Base-by-base conservation (phyloP, 2,888 invertebrate genomes). In the Hedychridium roseum region DNA sequence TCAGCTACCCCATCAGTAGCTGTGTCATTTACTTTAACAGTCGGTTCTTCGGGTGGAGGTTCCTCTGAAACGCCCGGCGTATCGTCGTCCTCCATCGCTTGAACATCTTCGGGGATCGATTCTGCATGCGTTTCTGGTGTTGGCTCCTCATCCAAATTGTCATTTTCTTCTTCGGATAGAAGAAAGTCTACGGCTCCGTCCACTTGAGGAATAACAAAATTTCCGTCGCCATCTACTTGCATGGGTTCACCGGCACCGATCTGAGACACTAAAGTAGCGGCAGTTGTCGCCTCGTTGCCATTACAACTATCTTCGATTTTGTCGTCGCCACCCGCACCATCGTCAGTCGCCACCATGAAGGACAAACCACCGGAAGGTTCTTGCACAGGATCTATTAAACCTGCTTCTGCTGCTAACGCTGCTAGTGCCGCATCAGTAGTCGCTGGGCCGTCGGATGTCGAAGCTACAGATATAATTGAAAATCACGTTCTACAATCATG, bases 371-470 rank as follows among this genome's bases (percentile, higher is more conserved):
- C 72, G 0, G 78, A 76, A 1, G 78, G 59, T 37, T 79, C 79
- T 38, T 77, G 78, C 12, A 78, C 76, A 0, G 84, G 83, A 60
- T 84, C 85, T 28, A 85, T 83, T 2, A 86, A 72, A 2, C 85
- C 85, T 18, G 86, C 85, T 67, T 86, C 86, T 1, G 85, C 85
- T 5, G 86, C 85, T 14, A 86, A 69, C 3, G 86, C 85, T 11
- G 86, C 85, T 7, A 86, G 67, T 1, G 85, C 85, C 1, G 85
- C 84, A 60, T 86, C 86, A 1, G 84, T 85, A 2, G 85, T 85
- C 1, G 84, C 85, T 4, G 85, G 84, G 3, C 84, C 83, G 56
- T 85, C 85, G 1, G 83, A 81, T 7, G 82, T 81, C 20, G 82
- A 82, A 12, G 82, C 82, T 80, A 46, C 28, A 53, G n/a, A 52